Evolutionary conservation across 1,140 invertebrate genomes (phyloP).

Genomic region (Psix sp.): DNA sequence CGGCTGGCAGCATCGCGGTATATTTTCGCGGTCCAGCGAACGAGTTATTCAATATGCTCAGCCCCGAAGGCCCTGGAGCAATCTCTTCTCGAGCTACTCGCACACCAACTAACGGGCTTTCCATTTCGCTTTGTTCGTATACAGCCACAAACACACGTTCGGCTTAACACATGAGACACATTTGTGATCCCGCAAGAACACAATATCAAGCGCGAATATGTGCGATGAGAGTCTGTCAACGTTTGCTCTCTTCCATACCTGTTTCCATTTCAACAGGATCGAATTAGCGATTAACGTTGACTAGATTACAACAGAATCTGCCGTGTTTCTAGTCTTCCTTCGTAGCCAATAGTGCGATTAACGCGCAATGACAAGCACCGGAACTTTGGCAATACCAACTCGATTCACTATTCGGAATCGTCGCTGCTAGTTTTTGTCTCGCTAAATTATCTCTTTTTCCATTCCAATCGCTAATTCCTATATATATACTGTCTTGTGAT

Average conservation of each 20-base stretch:
- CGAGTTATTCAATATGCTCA: slow-evolving; percentile 78
- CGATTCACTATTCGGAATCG: too few relatives aligned
- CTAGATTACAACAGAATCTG: slow-evolving; percentile 46
- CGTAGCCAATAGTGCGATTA: slow-evolving; percentile 44
- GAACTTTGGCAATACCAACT: too few relatives aligned
- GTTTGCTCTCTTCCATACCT: slow-evolving; percentile 38
- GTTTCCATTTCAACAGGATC: slow-evolving; percentile 58
- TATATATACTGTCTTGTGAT: too few relatives aligned
- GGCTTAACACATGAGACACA: background rate
- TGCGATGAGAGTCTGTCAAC: slow-evolving; percentile 30
- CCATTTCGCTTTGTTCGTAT: slow-evolving; percentile 20
- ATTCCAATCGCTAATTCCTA: too few relatives aligned
- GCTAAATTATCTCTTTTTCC: too few relatives aligned
- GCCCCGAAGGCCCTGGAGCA: slow-evolving; percentile 75
- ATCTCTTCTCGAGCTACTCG: slow-evolving; percentile 62
- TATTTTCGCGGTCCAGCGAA: slow-evolving; percentile 78
- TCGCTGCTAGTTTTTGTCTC: too few relatives aligned
- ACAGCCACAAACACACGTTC: slow-evolving; percentile 3
- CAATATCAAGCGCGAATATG: slow-evolving; percentile 40
- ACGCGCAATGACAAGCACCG: slow-evolving; percentile 49
- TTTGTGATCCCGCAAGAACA: slow-evolving; percentile 12
- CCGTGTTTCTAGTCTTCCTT: slow-evolving; percentile 27
- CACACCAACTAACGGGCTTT: slow-evolving; percentile 28
- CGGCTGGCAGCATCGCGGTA: slow-evolving; percentile 64
- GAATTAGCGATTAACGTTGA: slow-evolving; percentile 58